phyloP scores from a whole-genome alignment of 1,140 invertebrate species.

The Neotoxoptera formosana region DNA sequence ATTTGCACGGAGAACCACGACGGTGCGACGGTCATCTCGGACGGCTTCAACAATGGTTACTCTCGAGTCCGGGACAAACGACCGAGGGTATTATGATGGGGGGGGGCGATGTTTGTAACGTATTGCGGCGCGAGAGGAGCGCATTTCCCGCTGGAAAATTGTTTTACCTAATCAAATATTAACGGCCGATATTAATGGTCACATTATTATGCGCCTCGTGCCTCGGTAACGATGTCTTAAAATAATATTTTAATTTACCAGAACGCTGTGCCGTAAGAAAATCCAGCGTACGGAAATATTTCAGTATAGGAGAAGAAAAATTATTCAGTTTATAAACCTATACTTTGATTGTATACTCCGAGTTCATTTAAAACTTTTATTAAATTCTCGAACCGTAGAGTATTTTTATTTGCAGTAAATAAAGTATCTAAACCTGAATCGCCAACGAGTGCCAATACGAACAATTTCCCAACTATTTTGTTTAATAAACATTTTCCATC shows the following conservation, averaged over 20 bases:
- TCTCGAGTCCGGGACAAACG: neutral
- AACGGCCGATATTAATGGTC: neutral
- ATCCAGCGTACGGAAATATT: no score
- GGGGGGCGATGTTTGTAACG: neutral
- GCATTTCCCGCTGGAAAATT: neutral
- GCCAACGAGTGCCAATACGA: neutral
- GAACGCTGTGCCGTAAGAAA: neutral
- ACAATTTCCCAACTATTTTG: neutral
- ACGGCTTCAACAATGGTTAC: neutral
- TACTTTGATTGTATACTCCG: neutral
- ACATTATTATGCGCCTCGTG: neutral
- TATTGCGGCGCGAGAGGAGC: neutral
- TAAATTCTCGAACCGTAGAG: neutral
- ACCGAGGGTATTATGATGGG: constrained; percentile 8
- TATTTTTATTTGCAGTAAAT: neutral
- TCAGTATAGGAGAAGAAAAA: neutral
- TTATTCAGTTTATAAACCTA: neutral
- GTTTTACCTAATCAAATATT: neutral
- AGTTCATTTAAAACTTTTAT: constrained; percentile 10
- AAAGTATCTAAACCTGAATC: neutral
- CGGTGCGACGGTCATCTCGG: no score
- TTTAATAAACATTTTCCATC: neutral
- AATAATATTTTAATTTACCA: neutral
- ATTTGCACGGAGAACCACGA: neutral
- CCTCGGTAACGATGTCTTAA: neutral